Evolutionary conservation across 1,140 invertebrate genomes (phyloP).

Genomic region (Cryptotermes secundus): DNA sequence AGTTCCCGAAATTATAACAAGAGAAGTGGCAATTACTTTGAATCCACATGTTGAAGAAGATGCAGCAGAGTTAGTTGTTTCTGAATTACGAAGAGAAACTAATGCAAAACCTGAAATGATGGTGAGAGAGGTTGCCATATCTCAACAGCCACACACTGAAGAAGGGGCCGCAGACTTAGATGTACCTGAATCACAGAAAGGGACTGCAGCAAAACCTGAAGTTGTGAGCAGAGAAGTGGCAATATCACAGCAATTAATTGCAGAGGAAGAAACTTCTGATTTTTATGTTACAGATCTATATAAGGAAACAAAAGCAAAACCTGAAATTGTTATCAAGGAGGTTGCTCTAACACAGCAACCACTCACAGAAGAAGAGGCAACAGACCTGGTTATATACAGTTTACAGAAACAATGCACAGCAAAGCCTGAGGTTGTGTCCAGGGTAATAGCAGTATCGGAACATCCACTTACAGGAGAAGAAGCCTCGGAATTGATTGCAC

Average conservation of each 20-base stretch:
- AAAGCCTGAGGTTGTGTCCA: neutral
- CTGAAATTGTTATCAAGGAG: neutral
- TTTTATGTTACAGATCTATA: neutral
- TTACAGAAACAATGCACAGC: neutral
- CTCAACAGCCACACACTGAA: slow-evolving; percentile 16
- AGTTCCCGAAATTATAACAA: slow-evolving; percentile 30
- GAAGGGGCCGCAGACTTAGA: neutral
- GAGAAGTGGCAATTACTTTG: slow-evolving; percentile 31
- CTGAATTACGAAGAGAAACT: neutral
- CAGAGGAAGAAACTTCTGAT: slow-evolving; percentile 37
- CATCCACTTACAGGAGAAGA: neutral
- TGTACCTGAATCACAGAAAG: neutral
- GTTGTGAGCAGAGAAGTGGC: slow-evolving; percentile 33
- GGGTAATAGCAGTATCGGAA: neutral
- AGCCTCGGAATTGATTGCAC: neutral
- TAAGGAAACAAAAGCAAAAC: neutral
- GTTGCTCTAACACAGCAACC: neutral
- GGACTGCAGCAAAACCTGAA: slow-evolving; percentile 18
- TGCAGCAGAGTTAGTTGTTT: slow-evolving; percentile 33
- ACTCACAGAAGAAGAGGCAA: neutral
- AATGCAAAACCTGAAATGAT: neutral
- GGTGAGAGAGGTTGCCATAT: neutral
- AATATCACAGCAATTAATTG: slow-evolving; percentile 27
- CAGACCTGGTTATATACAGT: neutral
- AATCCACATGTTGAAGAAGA: slow-evolving; percentile 30